phyloP scores from a whole-genome alignment of 2,888 invertebrate species.

The Brassicogethes aeneus region DNA sequence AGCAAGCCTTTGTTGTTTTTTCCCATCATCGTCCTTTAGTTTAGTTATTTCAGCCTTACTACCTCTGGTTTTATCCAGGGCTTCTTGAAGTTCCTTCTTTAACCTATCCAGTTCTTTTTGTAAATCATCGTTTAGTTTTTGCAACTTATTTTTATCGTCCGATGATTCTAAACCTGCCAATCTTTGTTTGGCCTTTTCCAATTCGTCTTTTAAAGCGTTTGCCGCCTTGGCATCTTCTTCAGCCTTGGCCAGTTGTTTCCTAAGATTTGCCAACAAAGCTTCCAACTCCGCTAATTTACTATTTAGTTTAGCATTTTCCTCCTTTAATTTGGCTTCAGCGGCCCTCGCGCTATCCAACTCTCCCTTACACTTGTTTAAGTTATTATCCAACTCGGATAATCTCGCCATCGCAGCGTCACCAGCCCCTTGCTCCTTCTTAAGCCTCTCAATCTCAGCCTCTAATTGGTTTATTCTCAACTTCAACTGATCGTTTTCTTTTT shows the following conservation, averaged over 20 bases:
- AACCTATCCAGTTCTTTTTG: constrained; percentile 6
- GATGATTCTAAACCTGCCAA: too few relatives aligned
- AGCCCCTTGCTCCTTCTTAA: too few relatives aligned
- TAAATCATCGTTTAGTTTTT: constrained; percentile 11
- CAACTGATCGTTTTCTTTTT: constrained; percentile 15
- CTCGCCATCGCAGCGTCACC: too few relatives aligned
- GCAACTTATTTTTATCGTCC: constrained; percentile 2
- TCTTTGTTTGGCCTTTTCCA: too few relatives aligned
- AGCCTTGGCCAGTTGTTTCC: too few relatives aligned
- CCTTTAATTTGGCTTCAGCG: background rate
- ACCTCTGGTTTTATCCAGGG: constrained; percentile 3
- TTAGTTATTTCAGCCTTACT: too few relatives aligned
- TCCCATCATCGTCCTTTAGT: too few relatives aligned
- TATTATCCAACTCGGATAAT: too few relatives aligned
- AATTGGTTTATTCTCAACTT: background rate
- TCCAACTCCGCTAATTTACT: constrained; percentile 15
- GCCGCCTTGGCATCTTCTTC: too few relatives aligned
- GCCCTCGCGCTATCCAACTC: too few relatives aligned
- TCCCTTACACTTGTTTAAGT: too few relatives aligned
- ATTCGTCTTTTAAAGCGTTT: too few relatives aligned
- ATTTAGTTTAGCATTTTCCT: constrained; percentile 5
- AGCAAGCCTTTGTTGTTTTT: constrained; percentile 2
- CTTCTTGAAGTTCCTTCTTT: background rate
- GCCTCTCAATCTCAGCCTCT: background rate
- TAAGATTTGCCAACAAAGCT: constrained; percentile 9